A percentile compares a stretch with the other conserved stretches of the same genome.
phyloP scores from a whole-genome alignment of 37 sponge, comb jelly and placozoan species.

The Corticium candelabrum region DNA sequence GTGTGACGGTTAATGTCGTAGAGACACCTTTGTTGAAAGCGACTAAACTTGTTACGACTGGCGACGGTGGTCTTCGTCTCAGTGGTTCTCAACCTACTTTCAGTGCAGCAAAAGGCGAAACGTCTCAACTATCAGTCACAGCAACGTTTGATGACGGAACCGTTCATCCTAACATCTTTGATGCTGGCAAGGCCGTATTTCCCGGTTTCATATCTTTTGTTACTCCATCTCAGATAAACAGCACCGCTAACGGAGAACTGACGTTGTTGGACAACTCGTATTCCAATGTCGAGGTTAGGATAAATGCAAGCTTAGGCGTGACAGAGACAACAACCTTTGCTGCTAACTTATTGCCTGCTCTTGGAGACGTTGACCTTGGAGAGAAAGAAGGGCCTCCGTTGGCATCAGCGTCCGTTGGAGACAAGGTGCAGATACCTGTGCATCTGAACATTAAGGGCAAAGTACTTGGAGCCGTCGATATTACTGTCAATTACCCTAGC shows the following conservation, averaged over 20 bases:
- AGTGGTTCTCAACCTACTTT: background rate
- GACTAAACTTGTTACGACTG: background rate
- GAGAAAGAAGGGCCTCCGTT: background rate
- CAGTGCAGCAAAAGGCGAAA: background rate
- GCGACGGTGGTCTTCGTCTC: background rate
- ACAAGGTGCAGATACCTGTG: background rate
- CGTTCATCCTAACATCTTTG: background rate
- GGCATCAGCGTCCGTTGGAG: background rate
- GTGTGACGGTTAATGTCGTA: background rate
- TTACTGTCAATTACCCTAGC: background rate
- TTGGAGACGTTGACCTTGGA: constrained; percentile 10
- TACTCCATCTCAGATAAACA: background rate
- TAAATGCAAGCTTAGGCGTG: background rate
- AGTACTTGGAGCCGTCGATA: constrained; percentile 9
- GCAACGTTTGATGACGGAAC: background rate
- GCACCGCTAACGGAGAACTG: background rate
- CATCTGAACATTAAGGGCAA: background rate
- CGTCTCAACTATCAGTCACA: background rate
- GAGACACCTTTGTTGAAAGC: background rate
- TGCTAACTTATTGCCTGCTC: background rate
- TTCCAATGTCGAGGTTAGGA: background rate
- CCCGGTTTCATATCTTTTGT: background rate
- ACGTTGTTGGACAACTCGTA: background rate
- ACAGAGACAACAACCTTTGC: background rate
- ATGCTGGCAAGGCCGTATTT: background rate